Base-by-base conservation (phyloP, 2,113 vertebrate genomes). In the Gadus chalcogrammus region DNA sequence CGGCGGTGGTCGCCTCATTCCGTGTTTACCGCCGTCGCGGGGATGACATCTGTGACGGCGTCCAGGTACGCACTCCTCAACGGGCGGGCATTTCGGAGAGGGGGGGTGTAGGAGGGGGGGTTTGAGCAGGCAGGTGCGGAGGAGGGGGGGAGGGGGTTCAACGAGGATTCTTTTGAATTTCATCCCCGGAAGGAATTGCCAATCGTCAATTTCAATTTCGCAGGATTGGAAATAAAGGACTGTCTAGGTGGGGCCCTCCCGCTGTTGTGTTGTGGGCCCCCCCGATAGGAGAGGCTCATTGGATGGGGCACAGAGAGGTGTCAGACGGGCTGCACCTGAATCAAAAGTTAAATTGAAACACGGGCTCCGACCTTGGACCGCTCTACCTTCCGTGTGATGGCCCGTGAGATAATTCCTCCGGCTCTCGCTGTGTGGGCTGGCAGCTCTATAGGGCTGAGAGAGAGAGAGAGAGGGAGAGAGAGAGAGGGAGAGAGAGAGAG, bases 191-290 rank as follows among this genome's bases (percentile, higher is more conserved):
- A 20, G 17, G 9, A 22, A 22, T 13, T 18, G 9, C 5, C 3
- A 91, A 85, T 87, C 72, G 82, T 90, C 88, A 73, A 83, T 91
- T 89, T 88, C 77, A 75, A 82, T 87, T 90, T 84, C 76, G 80
- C 64, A 61, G 74, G 79, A 80, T 88, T 85, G 80, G 80, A 88
- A 90, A 85, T 84, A 81, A 90, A 82, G 79, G 79, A 81, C 80
- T 82, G 81, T 78, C 76, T 75, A 76, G 74, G 77, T 28, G 31
- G 31, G 31, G 31, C 31, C 31, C 31, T 3, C 73, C 64, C 82
- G 79, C 82, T 86, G 80, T 84, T 79, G 75, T 71, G n/a, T n/a
- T n/a, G n/a, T n/a, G n/a, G n/a, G n/a, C 42, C 7, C 42, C 73
- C 73, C 67, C 53, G 70, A 64, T 78, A 66, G 75, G 61, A 69